These are phyloP conservation scores for Schrankia costaestrigalis DNA, from an alignment of 2,888 invertebrate genomes.

Conservation along the genomic window DNA sequence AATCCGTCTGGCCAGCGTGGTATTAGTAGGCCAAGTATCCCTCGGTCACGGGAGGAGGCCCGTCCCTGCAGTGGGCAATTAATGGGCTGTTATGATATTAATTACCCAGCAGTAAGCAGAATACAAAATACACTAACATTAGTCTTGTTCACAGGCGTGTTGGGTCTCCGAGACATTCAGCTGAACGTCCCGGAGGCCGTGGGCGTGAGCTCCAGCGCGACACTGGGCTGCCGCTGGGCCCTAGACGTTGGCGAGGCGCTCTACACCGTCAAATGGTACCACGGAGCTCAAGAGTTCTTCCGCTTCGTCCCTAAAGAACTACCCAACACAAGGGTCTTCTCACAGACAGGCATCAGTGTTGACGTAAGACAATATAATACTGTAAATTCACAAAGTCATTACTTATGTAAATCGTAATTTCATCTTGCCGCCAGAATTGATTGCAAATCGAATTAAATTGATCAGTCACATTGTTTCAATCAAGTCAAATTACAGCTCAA, in stretches of 20 bases:
- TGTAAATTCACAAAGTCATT: conserved; percentile 4
- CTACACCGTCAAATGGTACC: conserved; percentile 92
- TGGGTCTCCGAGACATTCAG: conserved; percentile 84
- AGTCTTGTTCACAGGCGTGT: conserved; percentile 64
- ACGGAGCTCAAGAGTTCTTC: conserved; percentile 88
- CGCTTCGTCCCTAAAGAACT: conserved; percentile 90
- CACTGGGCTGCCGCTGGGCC: conserved; percentile 86
- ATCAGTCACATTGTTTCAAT: conserved; percentile 29
- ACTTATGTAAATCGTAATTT: conserved; percentile 15
- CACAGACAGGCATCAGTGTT: conserved; percentile 83
- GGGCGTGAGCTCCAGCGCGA: conserved; percentile 85
- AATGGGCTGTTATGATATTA: no score
- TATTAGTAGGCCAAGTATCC: no score
- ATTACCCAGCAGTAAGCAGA: no score
- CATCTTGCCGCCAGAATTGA: conserved; percentile 6
- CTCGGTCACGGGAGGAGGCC: no score
- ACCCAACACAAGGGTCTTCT: conserved; percentile 87
- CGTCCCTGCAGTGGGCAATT: no score
- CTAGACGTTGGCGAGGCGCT: conserved; percentile 85
- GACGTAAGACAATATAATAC: conserved; percentile 81
- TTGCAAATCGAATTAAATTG: conserved; percentile 28
- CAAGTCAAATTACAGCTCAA: conserved; percentile 28
- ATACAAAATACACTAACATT: no score
- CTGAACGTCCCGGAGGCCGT: conserved; percentile 87
- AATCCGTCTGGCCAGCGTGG: no score